Evolutionary conservation across 64 coral and sea anemone genomes (phyloP), one percentile per base, ranked within the genome.

Genomic region (Orbicella faveolata): DNA sequence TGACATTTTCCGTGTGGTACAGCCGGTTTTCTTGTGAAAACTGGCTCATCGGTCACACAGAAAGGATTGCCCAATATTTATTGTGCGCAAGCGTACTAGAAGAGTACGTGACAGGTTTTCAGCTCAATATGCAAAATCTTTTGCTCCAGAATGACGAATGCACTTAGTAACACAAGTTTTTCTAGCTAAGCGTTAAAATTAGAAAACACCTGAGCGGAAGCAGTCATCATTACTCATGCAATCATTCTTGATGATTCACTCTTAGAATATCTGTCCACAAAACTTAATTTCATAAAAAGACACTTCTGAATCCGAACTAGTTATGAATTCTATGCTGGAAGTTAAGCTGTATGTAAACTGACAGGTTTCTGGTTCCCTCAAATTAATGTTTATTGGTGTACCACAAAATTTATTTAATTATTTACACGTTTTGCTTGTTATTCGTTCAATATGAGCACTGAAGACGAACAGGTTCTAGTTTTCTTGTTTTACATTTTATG

Each of bases 31-130:
- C 82, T 72, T 85, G 18, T 72, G 82, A 85, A 72, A 85, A 70
- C 82, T 85, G 80, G 65, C 82, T 72, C 39, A 21, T 39, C 21
- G 37, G 34, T 36, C 19, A 36, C 54, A 44, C 34, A 68, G 62
- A 67, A 67, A 83, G 18, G 36, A 70, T 85, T 85, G 82, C 82
- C 64, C 19, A 85, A 85, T 73, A 70, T 51, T 19, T 9, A 57
- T 52, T 73, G 20, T 85, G 82, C 82, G 82, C 82, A 85, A 23
- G 82, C 82, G 82, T 73, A 52, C 19, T 83, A 41, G 21, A 41
- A 84, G 81, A 84, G 34, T 84, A 52, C 62, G 81, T 84, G 81
- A 84, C 81, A 84, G 81, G 35, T 68, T 84, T 84, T 84, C 63
- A 30, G 36, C 82, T 85, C 36, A 85, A 85, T 85, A 85, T 85